Evolutionary conservation across 2,113 vertebrate genomes (phyloP).

Genomic region (Chiloscyllium plagiosum): DNA sequence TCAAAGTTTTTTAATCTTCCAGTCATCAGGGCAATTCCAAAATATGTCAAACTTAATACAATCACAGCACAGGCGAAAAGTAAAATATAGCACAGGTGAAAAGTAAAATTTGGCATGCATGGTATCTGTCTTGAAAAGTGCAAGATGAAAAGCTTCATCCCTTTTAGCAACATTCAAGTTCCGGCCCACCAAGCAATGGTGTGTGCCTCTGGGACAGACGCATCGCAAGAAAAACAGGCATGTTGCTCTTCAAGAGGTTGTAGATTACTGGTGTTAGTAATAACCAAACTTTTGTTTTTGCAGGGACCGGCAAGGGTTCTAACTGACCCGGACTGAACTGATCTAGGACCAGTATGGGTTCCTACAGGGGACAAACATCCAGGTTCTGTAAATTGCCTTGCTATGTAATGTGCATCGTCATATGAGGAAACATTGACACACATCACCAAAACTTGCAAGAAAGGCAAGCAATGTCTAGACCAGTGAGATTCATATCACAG

Average conservation of each 20-base stretch:
- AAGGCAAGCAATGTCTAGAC: conserved; percentile 29
- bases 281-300: conserved; percentile 21
- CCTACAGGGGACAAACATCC: conserved; percentile 34
- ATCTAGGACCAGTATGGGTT: conserved; percentile 17
- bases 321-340: conserved; percentile 28
- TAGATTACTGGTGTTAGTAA: neutral
- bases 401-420: conserved; percentile 18
- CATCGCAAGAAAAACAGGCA: no score
- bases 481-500: conserved; percentile 13
- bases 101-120: no score
- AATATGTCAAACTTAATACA: no score
- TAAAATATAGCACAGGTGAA: no score
- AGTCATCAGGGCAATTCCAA: no score
- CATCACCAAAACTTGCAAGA: conserved; percentile 23
- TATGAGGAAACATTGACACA: conserved; percentile 25
- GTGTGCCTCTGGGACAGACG: no score
- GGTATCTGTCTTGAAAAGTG: no score
- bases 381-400: conserved; percentile 32
- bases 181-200: no score
- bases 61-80: no score
- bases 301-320: conserved; percentile 30
- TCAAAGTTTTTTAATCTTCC: no score
- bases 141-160: no score
- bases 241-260: neutral
- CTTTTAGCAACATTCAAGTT: no score